Base-by-base conservation (phyloP, 1,140 invertebrate genomes). In the Drosophila chauvacae region DNA sequence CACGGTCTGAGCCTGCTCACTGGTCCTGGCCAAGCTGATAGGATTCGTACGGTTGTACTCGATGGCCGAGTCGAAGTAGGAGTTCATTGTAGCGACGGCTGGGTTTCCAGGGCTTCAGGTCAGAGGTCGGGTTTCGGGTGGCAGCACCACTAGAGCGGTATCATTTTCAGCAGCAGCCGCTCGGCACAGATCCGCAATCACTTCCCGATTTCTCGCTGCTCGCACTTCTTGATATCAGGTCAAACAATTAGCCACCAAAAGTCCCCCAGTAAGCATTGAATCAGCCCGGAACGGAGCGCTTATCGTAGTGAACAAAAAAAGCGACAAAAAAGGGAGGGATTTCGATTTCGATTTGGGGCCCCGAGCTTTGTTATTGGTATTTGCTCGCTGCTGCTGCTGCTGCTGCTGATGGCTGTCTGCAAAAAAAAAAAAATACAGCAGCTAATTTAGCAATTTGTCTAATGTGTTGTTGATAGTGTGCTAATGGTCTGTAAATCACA, bases 361-460 rank as follows among this genome's bases (percentile, higher is more conserved):
- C 55, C 45, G 26, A 59, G 53, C 37, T 55, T 45, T 55, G 60
- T 26, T 42, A 59, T 57, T 55, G 55, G 55, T 77, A 44, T 48
- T 51, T 44, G 37, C 45, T 62, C 30, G 48, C 33, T 50, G 14
- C 44, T 48, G 20, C 20, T 20, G 20, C 20, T 20, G 20, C 20
- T 20, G 47, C 30, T 53, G 59, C 23, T 64, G 61, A 11, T 61
- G 59, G 30, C 44, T 59, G 64, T 55, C 63, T 70, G 61, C 73
- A 44, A 39, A 56, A 56, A 59, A 63, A 45, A 47, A 7, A 28
- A 58, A 61, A 47, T 66, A 74, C 78, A 72, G 70, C 80, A 88
- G 84, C 80, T 83, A 77, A 88, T 87, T 83, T 87, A 77, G 72
- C 83, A 88, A 87, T 87, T 87, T 87, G 84, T 87, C 80, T 87